Evolutionary conservation across 2,797 vertebrate species (phyloP).

Genomic region (Premnoplex brunnescens): DNA sequence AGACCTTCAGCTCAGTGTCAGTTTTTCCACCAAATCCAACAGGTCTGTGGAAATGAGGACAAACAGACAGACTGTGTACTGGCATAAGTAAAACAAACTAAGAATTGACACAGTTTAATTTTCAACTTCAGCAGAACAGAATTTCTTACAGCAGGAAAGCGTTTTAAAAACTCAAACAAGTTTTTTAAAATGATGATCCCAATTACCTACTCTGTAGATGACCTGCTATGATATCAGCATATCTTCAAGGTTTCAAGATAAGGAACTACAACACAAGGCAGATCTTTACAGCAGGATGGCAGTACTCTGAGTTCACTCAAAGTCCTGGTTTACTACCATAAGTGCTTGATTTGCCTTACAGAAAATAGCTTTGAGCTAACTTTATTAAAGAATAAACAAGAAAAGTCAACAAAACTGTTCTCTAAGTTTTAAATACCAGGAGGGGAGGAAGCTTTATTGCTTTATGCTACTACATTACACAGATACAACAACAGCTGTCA

Average conservation of each 20-base stretch:
- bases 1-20: background rate
- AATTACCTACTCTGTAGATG: constrained; percentile 1
- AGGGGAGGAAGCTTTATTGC: constrained; percentile 49
- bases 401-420: constrained; percentile 56
- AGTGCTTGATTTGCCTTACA: background rate
- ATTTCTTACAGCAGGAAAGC: background rate
- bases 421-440: constrained; percentile 41
- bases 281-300: constrained; percentile 21
- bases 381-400: constrained; percentile 50
- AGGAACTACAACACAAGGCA: background rate
- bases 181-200: background rate
- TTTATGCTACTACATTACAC: constrained; percentile 65
- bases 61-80: background rate
- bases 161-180: background rate
- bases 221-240: background rate
- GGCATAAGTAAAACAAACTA: background rate
- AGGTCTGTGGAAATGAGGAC: background rate
- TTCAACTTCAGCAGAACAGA: background rate
- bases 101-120: background rate
- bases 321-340: constrained; percentile 25
- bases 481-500: constrained; percentile 60
- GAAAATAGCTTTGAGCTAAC: constrained; percentile 41
- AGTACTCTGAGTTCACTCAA: background rate
- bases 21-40: background rate
- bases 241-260: constrained; percentile 47